Evolutionary conservation across 2,797 vertebrate genomes (phyloP).

Genomic region (Sebastes cheni): DNA sequence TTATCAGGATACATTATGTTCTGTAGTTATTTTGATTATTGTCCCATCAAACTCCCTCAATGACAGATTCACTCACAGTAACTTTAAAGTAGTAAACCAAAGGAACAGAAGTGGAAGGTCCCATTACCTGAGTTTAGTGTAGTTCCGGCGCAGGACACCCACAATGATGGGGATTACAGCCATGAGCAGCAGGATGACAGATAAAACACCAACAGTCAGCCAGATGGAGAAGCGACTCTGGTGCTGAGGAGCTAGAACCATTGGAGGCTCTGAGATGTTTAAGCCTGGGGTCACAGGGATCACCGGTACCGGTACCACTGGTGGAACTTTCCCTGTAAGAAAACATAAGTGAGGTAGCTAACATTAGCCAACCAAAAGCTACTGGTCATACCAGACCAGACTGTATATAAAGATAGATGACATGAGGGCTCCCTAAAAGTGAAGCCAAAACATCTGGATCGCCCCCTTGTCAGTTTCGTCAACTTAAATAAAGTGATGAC

Average conservation of each 20-base stretch:
- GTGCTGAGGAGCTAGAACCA: not conserved
- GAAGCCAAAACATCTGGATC: too few relatives aligned
- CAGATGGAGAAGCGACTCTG: not conserved
- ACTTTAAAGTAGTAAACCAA: not conserved
- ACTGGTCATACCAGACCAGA: too few relatives aligned
- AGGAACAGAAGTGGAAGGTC: not conserved
- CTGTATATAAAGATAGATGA: not conserved
- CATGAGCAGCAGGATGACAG: conserved; percentile 45
- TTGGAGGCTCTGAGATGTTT: not conserved
- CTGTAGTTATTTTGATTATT: not conserved
- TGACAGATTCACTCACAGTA: not conserved
- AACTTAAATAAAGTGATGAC: too few relatives aligned
- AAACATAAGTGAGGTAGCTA: not conserved
- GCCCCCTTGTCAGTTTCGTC: too few relatives aligned
- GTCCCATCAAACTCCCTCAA: not conserved
- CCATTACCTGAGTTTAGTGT: conserved; percentile 55
- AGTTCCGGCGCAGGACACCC: conserved; percentile 8
- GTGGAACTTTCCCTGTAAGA: conserved; percentile 57
- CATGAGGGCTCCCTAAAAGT: too few relatives aligned
- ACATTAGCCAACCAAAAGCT: too few relatives aligned
- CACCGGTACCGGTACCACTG: not conserved
- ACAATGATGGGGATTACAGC: conserved; percentile 11
- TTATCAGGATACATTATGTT: not conserved
- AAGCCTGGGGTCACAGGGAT: not conserved
- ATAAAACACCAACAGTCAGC: conserved; percentile 26